Conservation (phyloP, 2,797 vertebrate species). For the Champsocephalus esox region DNA sequence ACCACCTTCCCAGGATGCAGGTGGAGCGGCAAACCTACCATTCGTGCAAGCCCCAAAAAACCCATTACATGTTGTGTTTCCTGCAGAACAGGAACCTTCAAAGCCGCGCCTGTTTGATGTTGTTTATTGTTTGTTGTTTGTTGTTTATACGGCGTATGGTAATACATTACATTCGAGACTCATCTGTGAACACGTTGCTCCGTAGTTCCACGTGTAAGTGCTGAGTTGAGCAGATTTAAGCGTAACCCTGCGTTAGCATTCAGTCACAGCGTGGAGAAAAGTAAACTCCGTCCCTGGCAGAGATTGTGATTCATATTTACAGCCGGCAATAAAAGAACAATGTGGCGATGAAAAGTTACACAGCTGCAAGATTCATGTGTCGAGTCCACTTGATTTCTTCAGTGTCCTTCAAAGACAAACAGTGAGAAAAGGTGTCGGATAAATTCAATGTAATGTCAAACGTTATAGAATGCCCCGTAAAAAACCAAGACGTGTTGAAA, state of each 20-base stretch:
- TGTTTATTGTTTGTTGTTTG: not conserved
- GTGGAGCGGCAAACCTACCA: slow-evolving; percentile 15
- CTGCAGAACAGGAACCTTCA: not conserved
- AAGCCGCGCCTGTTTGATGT: not conserved
- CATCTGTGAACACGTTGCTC: slow-evolving; percentile 15
- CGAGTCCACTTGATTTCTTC: not conserved
- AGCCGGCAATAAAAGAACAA: too few species aligned
- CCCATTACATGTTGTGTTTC: not conserved
- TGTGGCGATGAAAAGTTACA: not conserved
- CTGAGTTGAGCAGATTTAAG: slow-evolving; percentile 20
- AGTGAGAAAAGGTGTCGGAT: too few species aligned
- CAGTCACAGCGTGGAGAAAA: slow-evolving; percentile 4
- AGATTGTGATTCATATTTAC: not conserved
- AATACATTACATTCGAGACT: not conserved
- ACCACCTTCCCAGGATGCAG: not conserved
- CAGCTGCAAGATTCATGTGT: not conserved
- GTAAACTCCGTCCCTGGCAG: not conserved
- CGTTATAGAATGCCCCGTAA: too few species aligned
- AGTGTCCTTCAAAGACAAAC: too few species aligned
- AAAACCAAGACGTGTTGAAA: too few species aligned
- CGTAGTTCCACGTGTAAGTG: slow-evolving; percentile 7
- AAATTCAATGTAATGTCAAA: too few species aligned
- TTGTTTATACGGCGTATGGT: not conserved
- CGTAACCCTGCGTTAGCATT: slow-evolving; percentile 1
- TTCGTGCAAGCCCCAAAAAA: not conserved